Conservation (phyloP, 23 tunicate species). For the Clavelina lepadiformis region DNA sequence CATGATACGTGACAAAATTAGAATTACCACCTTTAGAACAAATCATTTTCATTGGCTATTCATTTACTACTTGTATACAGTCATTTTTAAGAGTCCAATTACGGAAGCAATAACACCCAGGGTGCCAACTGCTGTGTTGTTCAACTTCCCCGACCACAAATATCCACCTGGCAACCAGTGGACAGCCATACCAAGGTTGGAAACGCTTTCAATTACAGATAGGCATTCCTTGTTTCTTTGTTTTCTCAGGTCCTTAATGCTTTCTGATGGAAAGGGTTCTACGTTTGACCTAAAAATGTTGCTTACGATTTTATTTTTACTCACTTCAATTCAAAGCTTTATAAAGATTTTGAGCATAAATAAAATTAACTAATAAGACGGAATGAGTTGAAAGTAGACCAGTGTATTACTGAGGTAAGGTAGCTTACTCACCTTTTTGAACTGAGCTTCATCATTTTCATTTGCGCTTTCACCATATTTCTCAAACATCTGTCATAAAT, state of each 20-base stretch:
- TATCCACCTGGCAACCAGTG: constrained; percentile 51
- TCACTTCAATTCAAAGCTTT: too few species aligned
- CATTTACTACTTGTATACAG: constrained; percentile 9
- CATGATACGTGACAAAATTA: too few species aligned
- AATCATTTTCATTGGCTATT: too few species aligned
- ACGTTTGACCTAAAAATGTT: too few species aligned
- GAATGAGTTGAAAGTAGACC: too few species aligned
- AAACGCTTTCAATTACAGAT: constrained; percentile 28
- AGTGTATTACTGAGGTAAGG: too few species aligned
- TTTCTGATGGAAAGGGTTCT: too few species aligned
- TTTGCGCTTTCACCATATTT: constrained; percentile 7
- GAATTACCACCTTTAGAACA: too few species aligned
- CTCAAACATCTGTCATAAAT: constrained; percentile 8
- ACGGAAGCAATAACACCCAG: constrained; percentile 33
- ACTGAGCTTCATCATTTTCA: neutral
- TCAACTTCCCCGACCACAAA: constrained; percentile 50
- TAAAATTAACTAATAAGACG: too few species aligned
- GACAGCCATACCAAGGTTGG: constrained; percentile 65
- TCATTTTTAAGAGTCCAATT: constrained; percentile 31
- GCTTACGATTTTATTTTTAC: too few species aligned
- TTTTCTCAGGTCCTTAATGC: constrained; percentile 3
- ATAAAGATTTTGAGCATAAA: too few species aligned
- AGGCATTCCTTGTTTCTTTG: constrained; percentile 3
- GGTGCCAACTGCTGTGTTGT: constrained; percentile 31
- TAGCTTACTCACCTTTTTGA: constrained; percentile 20